Conservation (phyloP, 2,113 vertebrate species). For the Mugil cephalus region DNA sequence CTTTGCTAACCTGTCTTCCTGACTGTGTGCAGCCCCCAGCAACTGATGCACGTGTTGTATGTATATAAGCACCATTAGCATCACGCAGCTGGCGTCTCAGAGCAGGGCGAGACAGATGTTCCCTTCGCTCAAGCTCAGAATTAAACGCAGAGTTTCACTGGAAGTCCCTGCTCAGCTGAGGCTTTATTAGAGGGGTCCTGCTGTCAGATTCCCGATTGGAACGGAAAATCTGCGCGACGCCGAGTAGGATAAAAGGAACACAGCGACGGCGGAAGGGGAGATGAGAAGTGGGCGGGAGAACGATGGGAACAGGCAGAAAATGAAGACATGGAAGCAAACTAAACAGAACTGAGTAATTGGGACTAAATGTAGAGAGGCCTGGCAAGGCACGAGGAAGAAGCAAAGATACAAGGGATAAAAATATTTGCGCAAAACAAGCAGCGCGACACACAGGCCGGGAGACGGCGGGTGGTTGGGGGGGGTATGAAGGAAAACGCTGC, state of each 20-base stretch:
- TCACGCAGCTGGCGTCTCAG: constrained; percentile 26
- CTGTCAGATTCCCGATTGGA: constrained; percentile 32
- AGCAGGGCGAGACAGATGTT: constrained; percentile 44
- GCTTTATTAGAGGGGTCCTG: constrained; percentile 16
- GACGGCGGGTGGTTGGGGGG: no score
- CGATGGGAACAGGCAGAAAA: constrained; percentile 1
- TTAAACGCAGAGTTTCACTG: constrained; percentile 28
- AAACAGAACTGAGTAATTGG: not conserved
- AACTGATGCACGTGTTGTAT: constrained; percentile 15
- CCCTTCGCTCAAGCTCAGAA: constrained; percentile 32
- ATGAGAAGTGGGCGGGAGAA: not conserved
- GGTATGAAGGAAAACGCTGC: not conserved
- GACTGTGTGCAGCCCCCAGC: constrained; percentile 11
- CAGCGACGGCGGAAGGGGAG: not conserved
- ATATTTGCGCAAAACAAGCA: constrained; percentile 39
- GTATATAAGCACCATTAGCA: constrained; percentile 26
- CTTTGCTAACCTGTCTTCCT: constrained; percentile 32
- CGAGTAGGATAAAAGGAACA: no score
- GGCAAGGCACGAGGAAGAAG: not conserved
- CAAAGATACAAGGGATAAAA: constrained; percentile 9
- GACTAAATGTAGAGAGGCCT: not conserved
- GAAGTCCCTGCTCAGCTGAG: constrained; percentile 37
- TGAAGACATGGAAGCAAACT: constrained; percentile 7
- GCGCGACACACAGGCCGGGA: not conserved
- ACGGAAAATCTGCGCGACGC: not conserved